Percentiles rank a stretch among this genome's conserved stretches.
These are phyloP conservation scores for Crocidura indochinensis DNA, from an alignment of 2,797 vertebrate species.

Conservation along the genomic window DNA sequence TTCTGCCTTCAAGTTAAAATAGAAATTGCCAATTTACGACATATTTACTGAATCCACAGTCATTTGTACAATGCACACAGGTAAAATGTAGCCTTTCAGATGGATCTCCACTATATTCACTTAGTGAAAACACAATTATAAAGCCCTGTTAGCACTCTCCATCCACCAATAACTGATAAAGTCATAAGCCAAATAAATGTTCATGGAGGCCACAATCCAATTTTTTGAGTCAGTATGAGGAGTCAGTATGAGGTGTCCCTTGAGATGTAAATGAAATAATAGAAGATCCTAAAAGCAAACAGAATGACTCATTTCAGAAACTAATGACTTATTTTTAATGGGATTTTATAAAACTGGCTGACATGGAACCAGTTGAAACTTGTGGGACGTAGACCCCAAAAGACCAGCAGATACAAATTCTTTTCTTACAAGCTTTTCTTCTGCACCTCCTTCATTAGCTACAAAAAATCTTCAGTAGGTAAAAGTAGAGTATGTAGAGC, in stretches of 20 bases:
- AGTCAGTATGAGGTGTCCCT: background rate
- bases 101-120: background rate
- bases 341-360: background rate
- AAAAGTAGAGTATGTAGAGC: background rate
- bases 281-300: background rate
- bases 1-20: background rate
- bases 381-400: background rate
- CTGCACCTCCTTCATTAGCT: background rate
- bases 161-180: background rate
- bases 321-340: background rate
- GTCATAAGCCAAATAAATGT: background rate
- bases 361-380: background rate
- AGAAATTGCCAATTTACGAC: constrained; percentile 3
- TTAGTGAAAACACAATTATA: background rate
- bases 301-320: background rate
- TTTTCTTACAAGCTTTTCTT: background rate
- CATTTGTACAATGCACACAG: constrained; percentile 8
- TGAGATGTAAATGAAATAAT: background rate
- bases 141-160: background rate
- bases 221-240: background rate
- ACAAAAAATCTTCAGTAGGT: background rate
- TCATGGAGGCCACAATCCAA: background rate
- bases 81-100: constrained; percentile 3
- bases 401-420: background rate
- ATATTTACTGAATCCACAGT: constrained; percentile 15